Base-by-base conservation (phyloP, 2,113 vertebrate species). In the Potamarius usumacintae region DNA sequence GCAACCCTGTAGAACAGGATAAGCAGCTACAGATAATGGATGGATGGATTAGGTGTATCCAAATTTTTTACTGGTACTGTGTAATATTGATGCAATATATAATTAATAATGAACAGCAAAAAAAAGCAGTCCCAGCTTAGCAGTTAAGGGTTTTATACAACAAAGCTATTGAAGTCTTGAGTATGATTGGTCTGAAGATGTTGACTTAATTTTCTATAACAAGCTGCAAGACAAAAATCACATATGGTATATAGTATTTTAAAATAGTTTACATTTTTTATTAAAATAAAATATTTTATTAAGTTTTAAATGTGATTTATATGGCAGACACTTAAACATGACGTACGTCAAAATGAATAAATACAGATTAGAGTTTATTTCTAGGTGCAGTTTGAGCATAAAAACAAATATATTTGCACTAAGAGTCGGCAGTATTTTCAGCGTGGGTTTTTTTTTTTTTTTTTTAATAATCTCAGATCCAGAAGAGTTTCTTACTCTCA, bases 401-500 rank as follows among this genome's bases (percentile, higher is more conserved):
- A 42, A 81, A 81, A 4, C 18, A 48, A 58, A 42, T 42, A 57
- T 10, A 42, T 1, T 17, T 53, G 48, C 25, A 55, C 12, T 12
- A 30, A 84, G 2, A 20, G 42, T 60, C 58, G 1, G 18, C 14
- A 27, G 6, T 18, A 11, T 63, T 30, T 53, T 15, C 20, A 34
- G 4, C 12, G 10, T 4, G 50, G 27, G 57, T 50, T 1, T 76
- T 20, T n/a, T 0, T 53, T 87, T 53, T 87, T 48, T 89, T 1
- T 0, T 27, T 86, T 22, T 25, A 15, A 42, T 42, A 42, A 42
- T 42, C 91, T 58, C 91, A 98, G 97, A 98, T 92, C 97, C 97
- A 0, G 97, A 98, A 88, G 97, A 98, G 93, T 98, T 98, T 86
- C 96, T 98, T 7, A 96, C 88, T 5, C 93, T 98, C 88, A 95